Percentiles rank a stretch among this genome's conserved stretches.
phyloP scores from a whole-genome alignment of 2,113 vertebrate species.

The Clupea harengus region DNA sequence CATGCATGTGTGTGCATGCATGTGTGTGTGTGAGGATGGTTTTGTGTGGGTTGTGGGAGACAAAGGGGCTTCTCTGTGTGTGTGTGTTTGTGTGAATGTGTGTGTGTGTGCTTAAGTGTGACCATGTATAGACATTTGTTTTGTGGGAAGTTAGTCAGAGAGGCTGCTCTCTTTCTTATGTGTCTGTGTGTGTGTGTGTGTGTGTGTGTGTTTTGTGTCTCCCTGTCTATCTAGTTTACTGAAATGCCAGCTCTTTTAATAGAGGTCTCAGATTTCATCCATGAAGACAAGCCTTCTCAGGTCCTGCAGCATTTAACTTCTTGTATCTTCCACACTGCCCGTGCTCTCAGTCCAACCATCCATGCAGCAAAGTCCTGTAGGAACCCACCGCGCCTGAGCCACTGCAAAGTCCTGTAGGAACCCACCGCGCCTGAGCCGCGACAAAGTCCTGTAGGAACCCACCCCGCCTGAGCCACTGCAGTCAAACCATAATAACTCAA shows the following conservation, averaged over 20 bases:
- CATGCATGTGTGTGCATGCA: background rate
- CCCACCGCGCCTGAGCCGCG: no score
- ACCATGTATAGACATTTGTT: background rate
- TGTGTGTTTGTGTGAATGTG: slow-evolving; percentile 27
- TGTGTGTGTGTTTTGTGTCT: background rate
- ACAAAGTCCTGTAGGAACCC: no score
- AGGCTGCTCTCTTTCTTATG: background rate
- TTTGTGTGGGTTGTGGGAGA: background rate
- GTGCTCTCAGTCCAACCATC: no score
- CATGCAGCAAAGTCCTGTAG: no score
- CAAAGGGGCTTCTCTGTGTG: background rate
- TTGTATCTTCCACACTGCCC: no score
- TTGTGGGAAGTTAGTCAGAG: background rate
- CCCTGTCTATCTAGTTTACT: background rate
- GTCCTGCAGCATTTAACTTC: background rate
- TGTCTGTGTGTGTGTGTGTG: slow-evolving; percentile 20
- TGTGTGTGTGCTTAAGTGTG: slow-evolving; percentile 12
- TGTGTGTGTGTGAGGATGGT: background rate
- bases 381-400: no score
- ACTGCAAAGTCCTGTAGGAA: no score
- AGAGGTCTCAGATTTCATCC: background rate
- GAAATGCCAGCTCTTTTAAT: slow-evolving; percentile 5
- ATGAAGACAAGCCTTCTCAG: background rate
- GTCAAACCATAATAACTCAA: background rate
- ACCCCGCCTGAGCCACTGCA: no score